Evolutionary conservation across 2,888 invertebrate genomes (phyloP).

Genomic region (Asteroscopus sphinx): DNA sequence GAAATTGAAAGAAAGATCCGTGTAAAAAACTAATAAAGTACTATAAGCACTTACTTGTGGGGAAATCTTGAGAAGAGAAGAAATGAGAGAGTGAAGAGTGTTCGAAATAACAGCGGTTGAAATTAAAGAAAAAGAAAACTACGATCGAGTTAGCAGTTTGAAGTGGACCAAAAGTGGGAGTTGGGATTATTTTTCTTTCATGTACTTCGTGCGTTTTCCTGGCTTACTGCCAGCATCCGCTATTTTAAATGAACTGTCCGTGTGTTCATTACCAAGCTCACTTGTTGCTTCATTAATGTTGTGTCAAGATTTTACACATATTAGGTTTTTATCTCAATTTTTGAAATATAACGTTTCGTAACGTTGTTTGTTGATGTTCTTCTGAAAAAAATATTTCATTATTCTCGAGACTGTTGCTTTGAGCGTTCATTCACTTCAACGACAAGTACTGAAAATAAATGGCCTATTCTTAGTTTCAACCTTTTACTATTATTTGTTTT

Average conservation of each 20-base stretch:
- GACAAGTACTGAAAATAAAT: too few relatives aligned
- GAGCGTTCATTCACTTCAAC: too few relatives aligned
- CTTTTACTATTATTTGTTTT: too few relatives aligned
- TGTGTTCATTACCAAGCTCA: slow-evolving; percentile 19
- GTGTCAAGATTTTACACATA: not conserved
- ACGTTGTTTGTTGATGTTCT: too few relatives aligned
- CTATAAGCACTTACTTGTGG: slow-evolving; percentile 36
- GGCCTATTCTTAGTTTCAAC: too few relatives aligned
- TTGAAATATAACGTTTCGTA: too few relatives aligned
- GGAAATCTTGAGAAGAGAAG: slow-evolving; percentile 37
- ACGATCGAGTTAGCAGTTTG: slow-evolving; percentile 6
- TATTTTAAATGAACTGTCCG: slow-evolving; percentile 34
- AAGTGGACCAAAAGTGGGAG: slow-evolving; percentile 20
- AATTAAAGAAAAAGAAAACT: not conserved
- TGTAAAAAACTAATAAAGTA: slow-evolving; percentile 68
- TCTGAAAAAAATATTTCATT: too few relatives aligned
- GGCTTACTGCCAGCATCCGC: slow-evolving; percentile 36
- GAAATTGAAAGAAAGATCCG: slow-evolving; percentile 83
- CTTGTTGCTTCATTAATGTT: slow-evolving; percentile 3
- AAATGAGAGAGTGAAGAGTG: slow-evolving; percentile 23
- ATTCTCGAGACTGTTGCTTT: too few relatives aligned
- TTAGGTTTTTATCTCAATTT: too few relatives aligned
- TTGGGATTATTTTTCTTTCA: slow-evolving; percentile 13
- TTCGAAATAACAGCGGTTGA: slow-evolving; percentile 23
- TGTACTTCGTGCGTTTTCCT: slow-evolving; percentile 16